phyloP scores from a whole-genome alignment of 2,797 vertebrate species.

The Syngnathus rostellatus region DNA sequence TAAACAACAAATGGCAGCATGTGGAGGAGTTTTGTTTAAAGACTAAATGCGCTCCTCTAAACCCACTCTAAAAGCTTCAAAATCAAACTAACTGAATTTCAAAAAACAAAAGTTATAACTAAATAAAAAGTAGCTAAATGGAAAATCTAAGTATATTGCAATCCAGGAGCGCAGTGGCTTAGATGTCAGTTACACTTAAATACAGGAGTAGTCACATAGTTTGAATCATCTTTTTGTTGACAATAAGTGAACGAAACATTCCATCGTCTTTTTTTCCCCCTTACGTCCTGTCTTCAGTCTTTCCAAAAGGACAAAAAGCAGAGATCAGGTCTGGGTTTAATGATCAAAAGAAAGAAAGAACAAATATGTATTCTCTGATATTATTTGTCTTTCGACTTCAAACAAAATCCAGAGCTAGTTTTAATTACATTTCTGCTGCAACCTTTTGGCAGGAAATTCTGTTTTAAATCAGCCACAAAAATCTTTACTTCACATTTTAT shows the following conservation, averaged over 20 bases:
- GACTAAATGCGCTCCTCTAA: too few species aligned
- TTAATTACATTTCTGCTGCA: background rate
- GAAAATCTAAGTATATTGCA: too few species aligned
- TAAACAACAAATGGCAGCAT: too few species aligned
- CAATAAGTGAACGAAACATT: background rate
- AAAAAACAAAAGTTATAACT: too few species aligned
- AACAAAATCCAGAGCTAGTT: background rate
- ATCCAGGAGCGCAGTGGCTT: too few species aligned
- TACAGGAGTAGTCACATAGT: too few species aligned
- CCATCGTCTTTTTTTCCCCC: background rate
- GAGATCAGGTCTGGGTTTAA: background rate
- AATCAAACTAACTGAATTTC: too few species aligned
- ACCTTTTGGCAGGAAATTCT: background rate
- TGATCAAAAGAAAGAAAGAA: background rate
- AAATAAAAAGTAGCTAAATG: too few species aligned
- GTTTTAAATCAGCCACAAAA: background rate
- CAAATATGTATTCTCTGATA: background rate
- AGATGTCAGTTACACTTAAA: too few species aligned
- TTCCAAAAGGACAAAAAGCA: background rate
- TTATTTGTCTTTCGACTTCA: conserved; percentile 17
- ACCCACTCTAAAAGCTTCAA: too few species aligned
- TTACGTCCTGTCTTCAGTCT: background rate
- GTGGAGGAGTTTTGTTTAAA: too few species aligned
- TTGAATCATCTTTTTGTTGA: too few species aligned
- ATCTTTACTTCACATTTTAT: background rate